Conservation (phyloP, 2,888 invertebrate species). For the Coelopa pilipes region DNA sequence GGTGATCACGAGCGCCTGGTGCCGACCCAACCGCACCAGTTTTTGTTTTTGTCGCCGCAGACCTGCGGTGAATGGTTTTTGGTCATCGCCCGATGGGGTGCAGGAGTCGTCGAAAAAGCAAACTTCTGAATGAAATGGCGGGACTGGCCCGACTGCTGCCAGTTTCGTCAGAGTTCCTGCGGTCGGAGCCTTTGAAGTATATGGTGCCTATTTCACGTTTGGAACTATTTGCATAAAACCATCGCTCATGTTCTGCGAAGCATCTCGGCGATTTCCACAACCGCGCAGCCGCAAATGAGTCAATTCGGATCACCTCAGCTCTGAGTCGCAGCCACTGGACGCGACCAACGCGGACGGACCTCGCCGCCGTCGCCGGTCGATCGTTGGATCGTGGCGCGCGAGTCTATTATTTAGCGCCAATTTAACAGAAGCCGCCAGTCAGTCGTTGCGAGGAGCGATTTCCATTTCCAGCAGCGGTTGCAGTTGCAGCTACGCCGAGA, state of each 20-base stretch:
- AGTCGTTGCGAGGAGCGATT: slow-evolving; percentile 16
- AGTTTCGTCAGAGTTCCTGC: too few species aligned
- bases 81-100: too few species aligned
- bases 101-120: too few species aligned
- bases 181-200: too few species aligned
- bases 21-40: too few species aligned
- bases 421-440: slow-evolving; percentile 31
- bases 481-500: slow-evolving; percentile 38
- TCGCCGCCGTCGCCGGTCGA: not conserved
- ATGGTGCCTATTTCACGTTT: too few species aligned
- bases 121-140: too few species aligned
- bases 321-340: not conserved
- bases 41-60: too few species aligned
- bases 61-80: too few species aligned
- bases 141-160: too few species aligned
- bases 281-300: slow-evolving; percentile 8
- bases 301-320: slow-evolving; percentile 2
- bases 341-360: not conserved
- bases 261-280: not conserved
- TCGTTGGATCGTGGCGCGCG: slow-evolving; percentile 10
- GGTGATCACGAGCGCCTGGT: too few species aligned
- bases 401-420: slow-evolving; percentile 24
- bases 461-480: slow-evolving; percentile 25
- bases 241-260: not conserved
- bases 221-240: not conserved